phyloP scores from a whole-genome alignment of 2,888 invertebrate species.

The Dicranocentrus wangi region DNA sequence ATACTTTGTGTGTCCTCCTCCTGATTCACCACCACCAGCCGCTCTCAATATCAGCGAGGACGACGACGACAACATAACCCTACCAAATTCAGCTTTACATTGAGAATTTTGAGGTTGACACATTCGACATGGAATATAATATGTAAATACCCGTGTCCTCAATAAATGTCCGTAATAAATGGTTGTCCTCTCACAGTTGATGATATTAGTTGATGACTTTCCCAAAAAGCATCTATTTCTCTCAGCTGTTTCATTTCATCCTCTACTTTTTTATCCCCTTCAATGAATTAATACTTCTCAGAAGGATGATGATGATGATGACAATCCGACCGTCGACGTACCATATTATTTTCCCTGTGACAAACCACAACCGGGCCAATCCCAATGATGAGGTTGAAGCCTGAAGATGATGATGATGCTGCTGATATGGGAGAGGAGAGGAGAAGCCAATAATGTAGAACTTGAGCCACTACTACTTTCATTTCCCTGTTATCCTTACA shows the following conservation, averaged over 20 bases:
- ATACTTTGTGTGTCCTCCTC: too few species aligned
- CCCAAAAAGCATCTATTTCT: conserved; percentile 47
- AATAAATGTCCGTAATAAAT: conserved; percentile 50
- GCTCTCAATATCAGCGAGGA: too few species aligned
- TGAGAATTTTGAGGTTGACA: conserved; percentile 47
- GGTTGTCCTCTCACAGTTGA: conserved; percentile 29
- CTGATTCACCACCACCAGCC: too few species aligned
- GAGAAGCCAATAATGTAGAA: conserved; percentile 34
- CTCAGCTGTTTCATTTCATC: conserved; percentile 55
- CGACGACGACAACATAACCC: too few species aligned
- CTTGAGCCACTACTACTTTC: conserved; percentile 37
- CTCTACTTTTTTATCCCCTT: conserved; percentile 56
- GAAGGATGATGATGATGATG: conserved; percentile 52
- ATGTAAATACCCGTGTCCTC: conserved; percentile 56
- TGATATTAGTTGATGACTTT: conserved; percentile 60
- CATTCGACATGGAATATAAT: conserved; percentile 50
- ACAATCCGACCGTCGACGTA: conserved; percentile 27
- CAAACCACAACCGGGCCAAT: conserved; percentile 56
- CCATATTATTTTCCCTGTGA: conserved; percentile 36
- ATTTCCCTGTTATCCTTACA: conserved; percentile 41
- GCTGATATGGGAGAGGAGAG: conserved; percentile 5
- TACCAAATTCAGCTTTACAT: too few species aligned
- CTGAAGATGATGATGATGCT: conserved; percentile 33
- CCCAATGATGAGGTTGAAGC: conserved; percentile 17
- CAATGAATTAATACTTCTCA: conserved; percentile 54